Conservation (phyloP, 1,140 invertebrate species). For the Procambarus virginalis region DNA sequence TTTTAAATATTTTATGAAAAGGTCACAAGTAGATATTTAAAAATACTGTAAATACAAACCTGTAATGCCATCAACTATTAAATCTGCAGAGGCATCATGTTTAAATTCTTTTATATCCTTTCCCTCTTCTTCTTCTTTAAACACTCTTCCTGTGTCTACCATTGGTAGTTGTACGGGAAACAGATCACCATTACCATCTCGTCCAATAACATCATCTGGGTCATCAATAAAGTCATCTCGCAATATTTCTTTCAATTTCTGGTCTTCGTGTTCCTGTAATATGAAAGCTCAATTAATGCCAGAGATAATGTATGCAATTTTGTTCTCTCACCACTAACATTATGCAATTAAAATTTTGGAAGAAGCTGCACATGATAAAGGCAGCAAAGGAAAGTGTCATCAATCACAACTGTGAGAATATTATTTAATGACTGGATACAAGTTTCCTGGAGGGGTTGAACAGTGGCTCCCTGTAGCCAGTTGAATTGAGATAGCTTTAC, state of each 20-base stretch:
- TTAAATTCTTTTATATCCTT: constrained; percentile 7
- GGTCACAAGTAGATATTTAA: too few species aligned
- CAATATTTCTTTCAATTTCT: constrained; percentile 54
- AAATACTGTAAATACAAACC: constrained; percentile 27
- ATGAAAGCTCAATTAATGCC: neutral
- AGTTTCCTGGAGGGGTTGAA: too few species aligned
- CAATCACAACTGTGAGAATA: too few species aligned
- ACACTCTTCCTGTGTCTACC: constrained; percentile 39
- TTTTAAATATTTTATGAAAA: too few species aligned
- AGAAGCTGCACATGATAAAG: too few species aligned
- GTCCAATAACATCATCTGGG: constrained; percentile 17
- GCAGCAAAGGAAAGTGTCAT: too few species aligned
- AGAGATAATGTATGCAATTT: too few species aligned
- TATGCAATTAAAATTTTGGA: too few species aligned
- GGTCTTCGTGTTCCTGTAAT: constrained; percentile 59
- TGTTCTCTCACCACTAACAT: too few species aligned
- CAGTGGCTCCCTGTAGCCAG: too few species aligned
- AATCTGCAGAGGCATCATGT: neutral
- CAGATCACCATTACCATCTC: constrained; percentile 27
- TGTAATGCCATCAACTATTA: neutral
- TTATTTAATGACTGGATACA: too few species aligned
- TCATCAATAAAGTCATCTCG: constrained; percentile 62
- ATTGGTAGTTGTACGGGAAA: constrained; percentile 58
- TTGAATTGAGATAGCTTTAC: too few species aligned
- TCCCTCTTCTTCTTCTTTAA: constrained; percentile 33